Evolutionary conservation across 2,113 vertebrate genomes (phyloP).

Genomic region (Cyprinodon variegatus): DNA sequence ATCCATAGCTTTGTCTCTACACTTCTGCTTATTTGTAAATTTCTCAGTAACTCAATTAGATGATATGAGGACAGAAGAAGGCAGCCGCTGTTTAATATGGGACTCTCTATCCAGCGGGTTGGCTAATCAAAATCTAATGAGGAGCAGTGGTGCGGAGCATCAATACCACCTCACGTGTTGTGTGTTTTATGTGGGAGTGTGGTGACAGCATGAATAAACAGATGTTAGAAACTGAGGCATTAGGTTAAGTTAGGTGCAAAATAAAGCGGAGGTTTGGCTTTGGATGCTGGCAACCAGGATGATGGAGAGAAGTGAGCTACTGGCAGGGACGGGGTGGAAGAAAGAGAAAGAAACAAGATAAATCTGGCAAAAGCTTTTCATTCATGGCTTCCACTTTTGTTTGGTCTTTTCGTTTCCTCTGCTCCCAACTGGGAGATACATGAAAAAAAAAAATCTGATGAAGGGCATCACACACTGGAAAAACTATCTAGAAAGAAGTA

Average conservation of each 20-base stretch:
- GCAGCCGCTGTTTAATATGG: constrained; percentile 3
- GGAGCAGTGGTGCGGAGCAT: constrained; percentile 11
- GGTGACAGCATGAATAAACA: constrained; percentile 51
- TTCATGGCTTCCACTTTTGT: background rate
- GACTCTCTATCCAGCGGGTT: constrained; percentile 11
- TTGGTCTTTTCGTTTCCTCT: background rate
- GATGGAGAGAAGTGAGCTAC: background rate
- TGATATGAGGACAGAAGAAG: background rate
- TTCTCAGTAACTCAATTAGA: background rate
- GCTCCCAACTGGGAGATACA: background rate
- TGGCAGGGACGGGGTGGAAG: background rate
- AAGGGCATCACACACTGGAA: too few relatives aligned
- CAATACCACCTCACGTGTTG: constrained; percentile 15
- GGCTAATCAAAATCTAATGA: constrained; percentile 47
- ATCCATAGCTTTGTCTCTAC: background rate
- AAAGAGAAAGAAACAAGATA: background rate
- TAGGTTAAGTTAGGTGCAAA: constrained; percentile 12
- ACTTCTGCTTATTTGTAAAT: background rate
- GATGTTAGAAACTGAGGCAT: constrained; percentile 19
- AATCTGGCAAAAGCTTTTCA: background rate
- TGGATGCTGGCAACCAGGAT: background rate
- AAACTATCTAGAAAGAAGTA: too few relatives aligned
- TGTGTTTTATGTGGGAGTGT: constrained; percentile 4
- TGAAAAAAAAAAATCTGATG: background rate
- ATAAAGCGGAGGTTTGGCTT: background rate